These are phyloP conservation scores for Gobio occitaniae DNA, from an alignment of 2,797 vertebrate species.

Conservation along the genomic window DNA sequence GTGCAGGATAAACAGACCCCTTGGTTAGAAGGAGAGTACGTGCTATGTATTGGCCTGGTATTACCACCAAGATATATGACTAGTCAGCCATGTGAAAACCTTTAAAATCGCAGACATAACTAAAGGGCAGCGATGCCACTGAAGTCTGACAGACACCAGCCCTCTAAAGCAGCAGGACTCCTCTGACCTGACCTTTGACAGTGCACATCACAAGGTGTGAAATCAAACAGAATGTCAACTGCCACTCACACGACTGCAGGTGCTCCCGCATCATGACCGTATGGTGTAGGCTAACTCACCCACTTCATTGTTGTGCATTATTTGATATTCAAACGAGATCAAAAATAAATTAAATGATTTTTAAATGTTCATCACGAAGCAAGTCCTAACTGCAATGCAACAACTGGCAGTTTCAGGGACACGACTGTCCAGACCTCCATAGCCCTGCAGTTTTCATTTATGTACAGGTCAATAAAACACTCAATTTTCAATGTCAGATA, in stretches of 20 bases:
- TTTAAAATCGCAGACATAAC: slow-evolving; percentile 29
- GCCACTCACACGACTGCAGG: slow-evolving; percentile 12
- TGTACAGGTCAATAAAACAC: neutral
- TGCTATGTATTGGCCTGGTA: neutral
- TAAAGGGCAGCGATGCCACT: slow-evolving; percentile 43
- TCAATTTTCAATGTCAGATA: neutral
- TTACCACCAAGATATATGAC: slow-evolving; percentile 36
- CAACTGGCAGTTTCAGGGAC: neutral
- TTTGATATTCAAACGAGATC: neutral
- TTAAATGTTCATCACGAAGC: neutral
- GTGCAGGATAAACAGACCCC: slow-evolving; percentile 1
- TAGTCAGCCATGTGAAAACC: slow-evolving; percentile 19
- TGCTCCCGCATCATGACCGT: neutral
- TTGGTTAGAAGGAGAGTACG: neutral
- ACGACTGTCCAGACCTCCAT: too few relatives aligned
- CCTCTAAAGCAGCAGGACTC: slow-evolving; percentile 17
- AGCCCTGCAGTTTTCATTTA: neutral
- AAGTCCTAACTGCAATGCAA: neutral
- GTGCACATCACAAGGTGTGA: slow-evolving; percentile 42
- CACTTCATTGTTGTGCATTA: neutral
- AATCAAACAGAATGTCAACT: slow-evolving; percentile 45
- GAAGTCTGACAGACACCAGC: slow-evolving; percentile 12
- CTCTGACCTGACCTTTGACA: slow-evolving; percentile 43
- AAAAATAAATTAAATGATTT: neutral
- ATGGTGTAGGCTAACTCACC: too few relatives aligned